Evolutionary conservation across 2,888 invertebrate genomes (phyloP), one percentile per base, ranked within the genome.

Genomic region (Drosophila robusta): DNA sequence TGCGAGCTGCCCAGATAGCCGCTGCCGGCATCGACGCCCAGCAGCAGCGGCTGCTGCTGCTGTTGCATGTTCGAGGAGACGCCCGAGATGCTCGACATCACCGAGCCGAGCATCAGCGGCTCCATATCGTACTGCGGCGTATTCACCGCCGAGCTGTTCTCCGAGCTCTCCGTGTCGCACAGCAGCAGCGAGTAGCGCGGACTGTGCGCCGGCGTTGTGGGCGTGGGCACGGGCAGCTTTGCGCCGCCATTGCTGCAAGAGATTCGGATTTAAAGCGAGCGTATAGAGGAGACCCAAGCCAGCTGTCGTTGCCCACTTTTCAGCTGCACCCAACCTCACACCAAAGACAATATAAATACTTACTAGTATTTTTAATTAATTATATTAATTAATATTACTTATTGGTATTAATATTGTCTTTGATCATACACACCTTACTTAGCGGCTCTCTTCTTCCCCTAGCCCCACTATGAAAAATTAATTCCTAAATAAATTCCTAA

Each of bases 41-140:
- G 60, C 55, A 86, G 78, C 57, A 80, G 67, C 0, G 49, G 62
- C 65, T 90, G 91, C 50, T 89, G 90, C 62, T 89, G 89, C 38
- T 88, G 90, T 52, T 89, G 89, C 75, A 88, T 71, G 32, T 89
- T 87, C 12, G 89, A 89, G 3, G 90, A 90, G 7, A 89, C 78
- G 3, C 79, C 82, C 18, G 90, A 90, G 8, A 90, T 63, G 8
- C 88, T 87, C 0, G 90, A 90, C 87, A 90, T 90, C 2, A 73
- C 76, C 0, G 90, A 90, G 29, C 76, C 80, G 44, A 90, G 58
- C 91, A 91, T 91, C 18, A 91, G 69, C 0, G 92, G 91, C 55
- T 92, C 92, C 82, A 92, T 84, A 66, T 92, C 92, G 70, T 91
- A 92, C 41, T 92, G 90, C 4, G 92, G 92, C 3, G 92, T 92